Evolutionary conservation across 2,113 vertebrate species (phyloP), one percentile per base, ranked within the genome.

Genomic region (Aldabrachelys gigantea): DNA sequence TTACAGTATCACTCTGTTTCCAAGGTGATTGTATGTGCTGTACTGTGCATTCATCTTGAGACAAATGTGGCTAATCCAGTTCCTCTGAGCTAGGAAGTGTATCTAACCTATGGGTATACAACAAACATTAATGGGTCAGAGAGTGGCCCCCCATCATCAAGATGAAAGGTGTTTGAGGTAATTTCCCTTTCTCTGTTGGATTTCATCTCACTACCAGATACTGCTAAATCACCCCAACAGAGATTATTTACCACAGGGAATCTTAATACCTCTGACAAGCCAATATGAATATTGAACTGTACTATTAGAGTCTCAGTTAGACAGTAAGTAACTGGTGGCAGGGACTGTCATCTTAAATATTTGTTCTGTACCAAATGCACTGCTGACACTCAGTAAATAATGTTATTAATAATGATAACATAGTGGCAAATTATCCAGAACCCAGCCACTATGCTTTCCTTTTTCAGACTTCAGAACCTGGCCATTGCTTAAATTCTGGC

Each of bases 391-490:
- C 81, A 92, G 79, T 35, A n/a, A 53, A 78, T 47, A 76, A 82
- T 47, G n/a, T 82, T 82, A 87, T 78, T 52, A 84, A 59, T 84
- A 89, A 79, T 76, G 52, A 62, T 47, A 84, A 69, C 47, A n/a
- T 54, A 82, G 87, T 89, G 88, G 92, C 87, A 65, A 85, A 76
- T 65, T 82, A 86, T 84, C 92, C 83, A 79, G 76, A 89, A 88
- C 83, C 75, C 88, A 89, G 83, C 87, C 88, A 86, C 91, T 82
- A 82, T 82, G 85, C 79, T 82, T 89, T 93, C 91, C 92, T 93
- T 85, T 89, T 93, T 93, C 69, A 93, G 92, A 85, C 89, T 92
- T 92, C 79, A 82, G 83, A 86, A 78, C 84, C 92, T 82, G 82
- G n/a, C 82, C 81, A 93, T 86, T 89, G 75, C 87, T 84, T 89